A percentile compares a stretch with the other conserved stretches of the same genome.
phyloP scores from a whole-genome alignment of 1,140 invertebrate genomes.

The Micrasema minimum region DNA sequence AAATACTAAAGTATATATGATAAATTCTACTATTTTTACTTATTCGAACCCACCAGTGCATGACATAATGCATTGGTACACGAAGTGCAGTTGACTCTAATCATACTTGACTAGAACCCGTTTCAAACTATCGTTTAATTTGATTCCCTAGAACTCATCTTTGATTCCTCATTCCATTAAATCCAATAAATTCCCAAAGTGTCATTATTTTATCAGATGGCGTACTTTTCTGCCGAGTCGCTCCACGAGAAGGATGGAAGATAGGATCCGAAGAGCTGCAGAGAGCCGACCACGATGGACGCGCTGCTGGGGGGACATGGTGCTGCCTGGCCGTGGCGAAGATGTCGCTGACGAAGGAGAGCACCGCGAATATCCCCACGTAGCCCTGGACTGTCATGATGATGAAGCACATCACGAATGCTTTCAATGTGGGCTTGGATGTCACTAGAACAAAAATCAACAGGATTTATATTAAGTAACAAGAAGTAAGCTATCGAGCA shows the following conservation, averaged over 20 bases:
- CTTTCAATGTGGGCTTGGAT: conserved; percentile 5
- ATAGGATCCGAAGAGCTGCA: conserved; percentile 48
- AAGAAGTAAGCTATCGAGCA: background rate
- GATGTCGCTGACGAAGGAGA: conserved; percentile 40
- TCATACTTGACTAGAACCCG: too few species aligned
- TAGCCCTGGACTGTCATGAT: conserved; percentile 37
- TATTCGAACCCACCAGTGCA: too few species aligned
- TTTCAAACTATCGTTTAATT: too few species aligned
- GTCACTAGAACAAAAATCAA: background rate
- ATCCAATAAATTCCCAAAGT: too few species aligned
- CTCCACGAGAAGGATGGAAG: conserved; percentile 57
- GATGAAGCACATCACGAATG: conserved; percentile 35
- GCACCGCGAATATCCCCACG: conserved; percentile 45
- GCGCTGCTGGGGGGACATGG: conserved; percentile 22
- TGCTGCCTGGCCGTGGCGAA: conserved; percentile 41
- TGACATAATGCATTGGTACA: too few species aligned
- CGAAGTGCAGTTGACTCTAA: too few species aligned
- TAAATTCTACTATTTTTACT: too few species aligned
- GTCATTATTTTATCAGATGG: too few species aligned
- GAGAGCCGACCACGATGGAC: conserved; percentile 36
- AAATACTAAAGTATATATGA: too few species aligned
- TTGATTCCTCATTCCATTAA: too few species aligned
- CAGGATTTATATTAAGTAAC: background rate
- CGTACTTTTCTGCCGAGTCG: conserved; percentile 56
- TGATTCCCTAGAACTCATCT: too few species aligned